phyloP scores from a whole-genome alignment of 2,888 invertebrate species.

The Erebia ligea region DNA sequence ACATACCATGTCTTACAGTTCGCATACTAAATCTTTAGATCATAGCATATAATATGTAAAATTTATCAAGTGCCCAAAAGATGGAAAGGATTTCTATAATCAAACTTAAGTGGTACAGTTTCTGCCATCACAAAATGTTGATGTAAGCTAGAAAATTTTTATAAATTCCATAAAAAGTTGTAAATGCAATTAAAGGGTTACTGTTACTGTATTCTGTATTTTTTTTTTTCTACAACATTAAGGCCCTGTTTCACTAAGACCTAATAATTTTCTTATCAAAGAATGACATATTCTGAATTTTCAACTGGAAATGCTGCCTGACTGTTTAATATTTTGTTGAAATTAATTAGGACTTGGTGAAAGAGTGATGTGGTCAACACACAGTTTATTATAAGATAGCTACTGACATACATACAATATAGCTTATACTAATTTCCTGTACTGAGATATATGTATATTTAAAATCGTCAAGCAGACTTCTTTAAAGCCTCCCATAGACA shows the following conservation, averaged over 20 bases:
- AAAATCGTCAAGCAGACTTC: slow-evolving; percentile 61
- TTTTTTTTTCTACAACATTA: slow-evolving; percentile 14
- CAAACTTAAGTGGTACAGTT: neutral
- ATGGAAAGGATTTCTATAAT: too few species aligned
- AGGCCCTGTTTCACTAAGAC: slow-evolving; percentile 6
- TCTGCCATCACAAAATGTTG: neutral
- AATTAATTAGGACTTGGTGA: neutral
- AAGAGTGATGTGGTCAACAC: slow-evolving; percentile 50
- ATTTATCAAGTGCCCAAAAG: neutral
- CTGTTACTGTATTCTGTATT: neutral
- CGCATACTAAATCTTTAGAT: neutral
- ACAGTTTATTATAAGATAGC: slow-evolving; percentile 60
- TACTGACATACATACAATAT: slow-evolving; percentile 75
- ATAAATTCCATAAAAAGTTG: slow-evolving; percentile 14
- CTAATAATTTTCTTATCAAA: neutral
- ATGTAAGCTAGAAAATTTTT: neutral
- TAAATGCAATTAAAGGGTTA: slow-evolving; percentile 21
- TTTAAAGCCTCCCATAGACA: slow-evolving; percentile 35
- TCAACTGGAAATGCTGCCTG: too few species aligned
- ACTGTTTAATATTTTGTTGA: neutral
- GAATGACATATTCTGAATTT: too few species aligned
- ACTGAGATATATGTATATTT: slow-evolving; percentile 82
- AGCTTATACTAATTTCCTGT: slow-evolving; percentile 79
- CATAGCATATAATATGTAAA: neutral
- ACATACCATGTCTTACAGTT: neutral